Conservation (phyloP, 2,888 invertebrate genomes). For the Caenorhabditis auriculariae region DNA sequence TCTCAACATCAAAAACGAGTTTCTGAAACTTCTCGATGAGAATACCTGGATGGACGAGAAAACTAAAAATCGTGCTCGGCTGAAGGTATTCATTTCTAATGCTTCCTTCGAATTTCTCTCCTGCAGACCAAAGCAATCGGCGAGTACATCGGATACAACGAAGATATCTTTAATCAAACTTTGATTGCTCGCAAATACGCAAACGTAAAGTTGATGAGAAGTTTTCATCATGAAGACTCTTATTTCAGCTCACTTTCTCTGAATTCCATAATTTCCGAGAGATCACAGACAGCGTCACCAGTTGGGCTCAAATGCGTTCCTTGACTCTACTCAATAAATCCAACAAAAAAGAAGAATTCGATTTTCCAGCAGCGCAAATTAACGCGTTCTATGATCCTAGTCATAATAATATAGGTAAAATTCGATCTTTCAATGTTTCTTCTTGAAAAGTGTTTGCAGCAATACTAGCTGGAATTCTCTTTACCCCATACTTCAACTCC, state of each 20-base stretch:
- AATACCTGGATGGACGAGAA: conserved; percentile 14
- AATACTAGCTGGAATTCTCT: conserved; percentile 14
- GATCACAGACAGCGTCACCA: neutral
- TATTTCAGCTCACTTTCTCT: neutral
- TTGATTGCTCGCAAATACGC: neutral
- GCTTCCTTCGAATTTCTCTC: neutral
- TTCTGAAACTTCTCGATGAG: conserved; percentile 5
- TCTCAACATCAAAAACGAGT: neutral
- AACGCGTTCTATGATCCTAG: conserved; percentile 18
- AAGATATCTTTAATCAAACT: conserved; percentile 1
- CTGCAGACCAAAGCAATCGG: neutral
- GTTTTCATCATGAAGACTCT: neutral
- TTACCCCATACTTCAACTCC: conserved; percentile 10
- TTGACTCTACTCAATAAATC: neutral
- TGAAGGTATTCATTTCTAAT: conserved; percentile 1
- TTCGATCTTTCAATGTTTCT: neutral
- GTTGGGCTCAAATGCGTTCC: neutral
- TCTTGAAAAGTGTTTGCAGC: conserved; percentile 1
- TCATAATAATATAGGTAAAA: conserved; percentile 13
- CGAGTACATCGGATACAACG: neutral
- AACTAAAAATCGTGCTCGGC: conserved; percentile 6
- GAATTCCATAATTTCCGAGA: neutral
- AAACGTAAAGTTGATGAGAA: neutral
- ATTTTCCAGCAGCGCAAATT: conserved; percentile 3
- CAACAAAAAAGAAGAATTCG: conserved; percentile 8